Percentiles rank a stretch among this genome's conserved stretches.
Evolutionary conservation across 2,888 invertebrate species (phyloP).

Genomic region (Mylabris sibirica): DNA sequence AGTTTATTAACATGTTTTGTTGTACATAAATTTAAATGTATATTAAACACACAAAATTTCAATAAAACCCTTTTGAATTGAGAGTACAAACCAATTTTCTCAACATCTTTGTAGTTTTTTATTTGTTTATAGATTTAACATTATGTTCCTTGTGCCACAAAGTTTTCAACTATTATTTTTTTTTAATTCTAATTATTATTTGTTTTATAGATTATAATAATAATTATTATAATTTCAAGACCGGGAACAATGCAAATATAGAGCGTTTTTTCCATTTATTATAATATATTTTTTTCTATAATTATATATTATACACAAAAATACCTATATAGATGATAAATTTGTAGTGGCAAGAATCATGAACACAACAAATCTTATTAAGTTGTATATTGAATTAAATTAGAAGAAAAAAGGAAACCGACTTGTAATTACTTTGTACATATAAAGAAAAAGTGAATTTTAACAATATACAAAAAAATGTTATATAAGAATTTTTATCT

Average conservation of each 20-base stretch:
- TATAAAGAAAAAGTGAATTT: constrained; percentile 42
- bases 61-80: too few species aligned
- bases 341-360: constrained; percentile 4
- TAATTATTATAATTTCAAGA: constrained; percentile 6
- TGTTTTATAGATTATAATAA: constrained; percentile 36
- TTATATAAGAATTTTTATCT: constrained; percentile 50
- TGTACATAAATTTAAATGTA: background rate
- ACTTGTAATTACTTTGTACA: constrained; percentile 57
- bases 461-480: constrained; percentile 25
- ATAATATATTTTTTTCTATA: constrained; percentile 8
- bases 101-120: constrained; percentile 3
- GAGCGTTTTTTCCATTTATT: constrained; percentile 5
- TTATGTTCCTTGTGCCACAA: constrained; percentile 58
- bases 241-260: constrained; percentile 11
- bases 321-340: background rate
- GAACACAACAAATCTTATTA: constrained; percentile 28
- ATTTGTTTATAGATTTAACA: constrained; percentile 35
- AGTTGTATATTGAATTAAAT: constrained; percentile 47
- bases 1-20: background rate
- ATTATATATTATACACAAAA: too few species aligned
- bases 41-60: background rate
- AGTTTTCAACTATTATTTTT: constrained; percentile 39
- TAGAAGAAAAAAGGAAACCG: constrained; percentile 28
- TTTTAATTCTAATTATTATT: constrained; percentile 31
- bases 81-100: background rate